These are phyloP conservation scores for Gymnoscopelus microlampas DNA, from an alignment of 2,797 vertebrate genomes.

Conservation along the genomic window DNA sequence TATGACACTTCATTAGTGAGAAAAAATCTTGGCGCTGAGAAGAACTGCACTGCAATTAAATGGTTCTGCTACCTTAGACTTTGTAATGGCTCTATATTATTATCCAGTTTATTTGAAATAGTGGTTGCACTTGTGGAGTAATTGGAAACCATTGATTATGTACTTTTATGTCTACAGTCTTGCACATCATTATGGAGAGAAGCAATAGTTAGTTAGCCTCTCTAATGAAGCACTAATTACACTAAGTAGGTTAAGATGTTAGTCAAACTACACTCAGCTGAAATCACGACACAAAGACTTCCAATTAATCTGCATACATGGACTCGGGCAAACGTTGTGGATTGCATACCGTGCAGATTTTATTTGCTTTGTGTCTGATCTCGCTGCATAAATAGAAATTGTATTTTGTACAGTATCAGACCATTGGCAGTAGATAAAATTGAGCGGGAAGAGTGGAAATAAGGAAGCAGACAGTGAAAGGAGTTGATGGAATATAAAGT, in stretches of 20 bases:
- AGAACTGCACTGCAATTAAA: conserved; percentile 99
- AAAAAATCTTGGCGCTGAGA: conserved; percentile 99
- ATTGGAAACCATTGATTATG: conserved; percentile 99
- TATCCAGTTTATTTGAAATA: conserved; percentile 99
- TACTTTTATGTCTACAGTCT: conserved; percentile 99
- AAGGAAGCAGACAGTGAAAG: conserved; percentile 22
- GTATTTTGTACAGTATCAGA: conserved; percentile 58
- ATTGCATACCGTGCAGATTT: conserved; percentile 55
- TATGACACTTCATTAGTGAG: conserved; percentile 99
- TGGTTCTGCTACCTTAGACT: conserved; percentile 97
- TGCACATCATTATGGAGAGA: conserved; percentile 99
- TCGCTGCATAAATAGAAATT: conserved; percentile 59
- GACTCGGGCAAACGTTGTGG: conserved; percentile 66
- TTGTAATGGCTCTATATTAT: conserved; percentile 99
- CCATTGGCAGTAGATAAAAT: conserved; percentile 65
- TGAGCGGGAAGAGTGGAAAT: conserved; percentile 64
- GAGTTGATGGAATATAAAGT: conserved; percentile 77
- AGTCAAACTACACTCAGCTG: conserved; percentile 96
- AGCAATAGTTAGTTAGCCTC: conserved; percentile 99
- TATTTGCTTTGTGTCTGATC: conserved; percentile 67
- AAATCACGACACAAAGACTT: conserved; percentile 84
- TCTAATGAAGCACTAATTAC: conserved; percentile 99
- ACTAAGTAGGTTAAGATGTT: conserved; percentile 99
- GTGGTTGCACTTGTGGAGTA: conserved; percentile 98
- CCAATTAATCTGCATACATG: conserved; percentile 77